phyloP scores from a whole-genome alignment of 1,140 invertebrate species.

The Drosophila pruinosa region DNA sequence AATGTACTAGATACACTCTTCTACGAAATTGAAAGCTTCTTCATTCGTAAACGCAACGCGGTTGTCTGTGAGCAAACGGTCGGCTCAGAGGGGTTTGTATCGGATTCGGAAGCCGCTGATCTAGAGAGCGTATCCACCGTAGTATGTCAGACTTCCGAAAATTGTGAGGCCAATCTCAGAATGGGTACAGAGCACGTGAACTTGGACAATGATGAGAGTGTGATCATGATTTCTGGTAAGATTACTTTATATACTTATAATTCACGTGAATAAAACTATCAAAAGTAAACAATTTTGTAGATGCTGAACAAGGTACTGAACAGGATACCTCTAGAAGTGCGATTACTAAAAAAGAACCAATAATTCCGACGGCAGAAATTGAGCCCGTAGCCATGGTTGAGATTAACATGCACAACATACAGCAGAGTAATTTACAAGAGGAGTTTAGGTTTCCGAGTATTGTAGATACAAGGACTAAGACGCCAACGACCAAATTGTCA shows the following conservation, averaged over 20 bases:
- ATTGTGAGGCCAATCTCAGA: not conserved
- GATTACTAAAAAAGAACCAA: not conserved
- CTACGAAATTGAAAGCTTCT: conserved; percentile 53
- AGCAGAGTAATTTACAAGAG: conserved; percentile 48
- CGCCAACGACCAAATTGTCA: not conserved
- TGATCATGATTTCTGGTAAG: conserved; percentile 48
- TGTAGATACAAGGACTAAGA: not conserved
- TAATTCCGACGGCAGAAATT: not conserved
- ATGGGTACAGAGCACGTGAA: not conserved
- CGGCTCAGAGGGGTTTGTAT: conserved; percentile 29
- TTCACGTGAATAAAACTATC: too few species aligned
- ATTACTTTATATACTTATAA: not conserved
- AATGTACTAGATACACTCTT: conserved; percentile 55
- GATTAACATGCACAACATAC: conserved; percentile 54
- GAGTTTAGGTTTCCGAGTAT: conserved; percentile 25
- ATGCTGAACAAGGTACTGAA: not conserved
- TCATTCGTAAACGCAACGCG: conserved; percentile 55
- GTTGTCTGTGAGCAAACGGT: not conserved
- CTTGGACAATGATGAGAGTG: not conserved
- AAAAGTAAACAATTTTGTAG: not conserved
- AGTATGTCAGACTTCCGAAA: not conserved
- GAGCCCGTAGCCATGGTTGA: conserved; percentile 52
- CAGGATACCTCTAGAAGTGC: not conserved
- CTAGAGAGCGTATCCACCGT: conserved; percentile 4
- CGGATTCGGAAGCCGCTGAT: conserved; percentile 23